Base-by-base conservation (phyloP, 2,888 invertebrate species). In the Synergus umbraculus region DNA sequence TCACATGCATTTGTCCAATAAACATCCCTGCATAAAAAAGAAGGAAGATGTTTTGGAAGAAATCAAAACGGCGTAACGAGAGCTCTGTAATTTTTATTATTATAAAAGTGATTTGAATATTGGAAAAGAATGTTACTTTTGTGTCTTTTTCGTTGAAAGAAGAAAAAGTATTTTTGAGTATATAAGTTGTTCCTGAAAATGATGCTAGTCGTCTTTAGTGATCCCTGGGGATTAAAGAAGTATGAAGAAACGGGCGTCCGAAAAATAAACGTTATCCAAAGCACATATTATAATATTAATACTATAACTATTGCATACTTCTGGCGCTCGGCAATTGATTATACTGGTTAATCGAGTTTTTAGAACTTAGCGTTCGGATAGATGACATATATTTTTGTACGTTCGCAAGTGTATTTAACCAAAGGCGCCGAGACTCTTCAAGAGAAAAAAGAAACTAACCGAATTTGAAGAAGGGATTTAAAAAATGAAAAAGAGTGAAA, bases 331-430 rank as follows among this genome's bases (percentile, higher is more conserved):
- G 83, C 81, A 83, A 88, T 86, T 84, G 79, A 86, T 85, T 86
- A 80, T 82, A 85, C 86, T 84, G 88, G 82, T 87, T 87, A 86
- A 85, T 90, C 87, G 88, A 88, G 88, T 90, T 91, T 91, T 91
- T 91, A 91, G 90, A 87, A 87, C 88, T 88, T 90, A 90, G 88
- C 89, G 89, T 90, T 90, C 87, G 87, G 86, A 91, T 91, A 92
- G 89, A 91, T 91, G 85, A 91, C 89, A 89, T 89, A 91, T 92
- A 92, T 92, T 92, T 92, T 92, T 92, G 91, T 92, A 92, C 91
- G 89, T 90, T 91, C 90, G 90, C 90, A 89, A 86, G 82, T 82
- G 81, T 81, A 79, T 83, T 73, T 73, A 80, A 79, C 77, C 81
- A 79, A 80, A 77, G 79, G 76, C 78, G 77, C 73, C 78, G 79